These are phyloP conservation scores for Amazona guildingii DNA, from an alignment of 2,113 vertebrate genomes.

Conservation along the genomic window DNA sequence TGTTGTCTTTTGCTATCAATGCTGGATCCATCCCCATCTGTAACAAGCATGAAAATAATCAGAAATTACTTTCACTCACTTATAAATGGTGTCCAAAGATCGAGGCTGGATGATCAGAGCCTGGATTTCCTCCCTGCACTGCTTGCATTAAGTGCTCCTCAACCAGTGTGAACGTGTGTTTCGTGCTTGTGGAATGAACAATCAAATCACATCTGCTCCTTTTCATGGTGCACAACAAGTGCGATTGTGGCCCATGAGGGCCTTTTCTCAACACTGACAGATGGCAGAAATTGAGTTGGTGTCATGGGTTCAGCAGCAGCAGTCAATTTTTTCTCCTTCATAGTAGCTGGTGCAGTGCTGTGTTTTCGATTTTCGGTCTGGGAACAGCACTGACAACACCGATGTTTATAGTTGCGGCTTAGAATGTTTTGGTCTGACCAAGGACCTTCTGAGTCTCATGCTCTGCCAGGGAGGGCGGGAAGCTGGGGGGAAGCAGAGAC, in stretches of 20 bases:
- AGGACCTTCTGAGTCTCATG: no score
- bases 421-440: no score
- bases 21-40: not conserved
- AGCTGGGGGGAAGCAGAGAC: no score
- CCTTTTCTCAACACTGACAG: not conserved
- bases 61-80: not conserved
- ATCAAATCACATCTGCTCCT: slow-evolving; percentile 1
- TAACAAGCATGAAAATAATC: not conserved
- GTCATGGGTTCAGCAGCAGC: no score
- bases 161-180: not conserved
- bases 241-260: not conserved
- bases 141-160: not conserved
- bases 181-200: not conserved
- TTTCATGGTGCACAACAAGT: fast-evolving
- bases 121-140: not conserved
- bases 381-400: no score
- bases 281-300: not conserved
- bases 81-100: not conserved
- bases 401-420: no score
- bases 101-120: not conserved
- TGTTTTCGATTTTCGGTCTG: no score
- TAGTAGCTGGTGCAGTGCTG: no score
- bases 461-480: no score
- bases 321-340: no score
- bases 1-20: not conserved